A percentile compares a stretch with the other conserved stretches of the same genome.
phyloP scores from a whole-genome alignment of 2,113 vertebrate genomes.

The Catharus fuscescens region DNA sequence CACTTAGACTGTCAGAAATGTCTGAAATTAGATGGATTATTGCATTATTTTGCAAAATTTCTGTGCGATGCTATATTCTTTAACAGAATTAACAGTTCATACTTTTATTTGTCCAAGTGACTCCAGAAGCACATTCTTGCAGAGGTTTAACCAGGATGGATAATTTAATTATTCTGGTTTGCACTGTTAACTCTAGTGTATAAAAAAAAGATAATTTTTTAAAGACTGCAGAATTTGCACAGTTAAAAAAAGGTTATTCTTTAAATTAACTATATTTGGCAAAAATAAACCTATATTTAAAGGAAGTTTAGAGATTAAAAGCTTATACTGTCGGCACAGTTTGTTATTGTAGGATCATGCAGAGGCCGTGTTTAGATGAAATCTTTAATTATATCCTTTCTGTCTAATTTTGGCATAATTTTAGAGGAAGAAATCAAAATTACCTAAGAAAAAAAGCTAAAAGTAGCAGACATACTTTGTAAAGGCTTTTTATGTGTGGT shows the following conservation, averaged over 20 bases:
- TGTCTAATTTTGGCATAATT: neutral
- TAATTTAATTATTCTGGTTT: neutral
- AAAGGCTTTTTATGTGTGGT: neutral
- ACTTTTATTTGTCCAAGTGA: neutral
- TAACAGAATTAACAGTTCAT: neutral
- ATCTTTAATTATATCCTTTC: neutral
- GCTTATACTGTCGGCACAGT: neutral
- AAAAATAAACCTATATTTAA: neutral
- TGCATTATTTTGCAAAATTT: neutral
- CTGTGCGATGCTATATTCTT: neutral
- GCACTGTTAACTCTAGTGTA: neutral
- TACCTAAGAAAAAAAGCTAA: neutral
- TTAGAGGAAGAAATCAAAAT: neutral
- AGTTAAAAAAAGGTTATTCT: neutral
- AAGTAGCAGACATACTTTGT: neutral
- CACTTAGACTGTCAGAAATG: neutral
- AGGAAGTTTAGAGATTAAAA: neutral
- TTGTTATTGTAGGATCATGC: neutral
- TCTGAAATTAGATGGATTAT: neutral
- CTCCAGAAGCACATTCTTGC: neutral
- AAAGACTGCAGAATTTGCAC: neutral
- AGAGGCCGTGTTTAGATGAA: neutral
- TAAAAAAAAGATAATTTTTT: neutral
- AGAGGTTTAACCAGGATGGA: neutral
- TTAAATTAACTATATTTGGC: neutral